A percentile compares a stretch with the other conserved stretches of the same genome.
Evolutionary conservation across 2,797 vertebrate genomes (phyloP).

Genomic region (Platalea minor): DNA sequence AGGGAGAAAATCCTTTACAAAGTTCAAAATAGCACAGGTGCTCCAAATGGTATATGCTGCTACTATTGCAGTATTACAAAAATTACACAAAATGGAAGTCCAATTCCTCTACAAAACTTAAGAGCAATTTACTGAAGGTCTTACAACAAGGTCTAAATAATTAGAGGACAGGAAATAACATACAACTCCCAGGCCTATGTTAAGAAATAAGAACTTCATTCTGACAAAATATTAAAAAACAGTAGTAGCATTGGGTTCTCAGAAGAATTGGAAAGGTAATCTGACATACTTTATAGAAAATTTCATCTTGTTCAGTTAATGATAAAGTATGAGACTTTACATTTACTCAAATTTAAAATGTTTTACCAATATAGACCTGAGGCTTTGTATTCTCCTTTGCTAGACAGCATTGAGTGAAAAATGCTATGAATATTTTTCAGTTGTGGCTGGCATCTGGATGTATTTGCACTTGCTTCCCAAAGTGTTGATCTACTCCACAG

Average conservation of each 20-base stretch:
- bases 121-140: neutral
- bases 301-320: neutral
- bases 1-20: neutral
- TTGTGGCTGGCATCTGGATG: neutral
- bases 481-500: neutral
- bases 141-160: neutral
- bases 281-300: neutral
- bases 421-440: neutral
- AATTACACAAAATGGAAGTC: neutral
- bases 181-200: neutral
- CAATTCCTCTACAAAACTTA: neutral
- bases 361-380: neutral
- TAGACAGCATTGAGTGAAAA: neutral
- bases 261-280: neutral
- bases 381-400: neutral
- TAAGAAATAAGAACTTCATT: neutral
- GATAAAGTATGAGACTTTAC: neutral
- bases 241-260: neutral
- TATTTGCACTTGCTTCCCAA: neutral
- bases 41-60: neutral
- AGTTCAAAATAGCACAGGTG: neutral
- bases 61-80: neutral
- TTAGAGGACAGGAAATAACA: neutral
- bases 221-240: neutral
- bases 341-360: neutral